phyloP scores from a whole-genome alignment of 2,797 vertebrate genomes.

The Paguma larvata region DNA sequence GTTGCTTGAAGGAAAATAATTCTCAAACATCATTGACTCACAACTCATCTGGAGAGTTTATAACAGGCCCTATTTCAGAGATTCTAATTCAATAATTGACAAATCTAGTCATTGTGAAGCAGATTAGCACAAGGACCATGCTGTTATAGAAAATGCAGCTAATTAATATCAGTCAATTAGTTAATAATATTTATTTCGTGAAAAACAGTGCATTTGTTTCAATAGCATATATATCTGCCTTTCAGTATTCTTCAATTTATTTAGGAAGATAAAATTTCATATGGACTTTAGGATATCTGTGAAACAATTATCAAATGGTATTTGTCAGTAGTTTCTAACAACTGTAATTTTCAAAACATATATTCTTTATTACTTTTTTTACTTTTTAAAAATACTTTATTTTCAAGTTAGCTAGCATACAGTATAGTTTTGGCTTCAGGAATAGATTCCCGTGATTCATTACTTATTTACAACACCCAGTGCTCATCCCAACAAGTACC shows the following conservation, averaged over 20 bases:
- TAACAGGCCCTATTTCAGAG: not conserved
- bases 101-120: not conserved
- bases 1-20: not conserved
- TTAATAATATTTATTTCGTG: not conserved
- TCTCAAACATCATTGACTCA: not conserved
- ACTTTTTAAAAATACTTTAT: too few species aligned
- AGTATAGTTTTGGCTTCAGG: too few species aligned
- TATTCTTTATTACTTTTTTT: not conserved
- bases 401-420: too few species aligned
- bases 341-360: not conserved
- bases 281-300: not conserved
- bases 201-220: not conserved
- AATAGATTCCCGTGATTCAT: too few species aligned
- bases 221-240: not conserved
- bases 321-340: not conserved
- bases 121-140: not conserved
- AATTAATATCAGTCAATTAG: not conserved
- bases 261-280: not conserved
- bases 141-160: not conserved
- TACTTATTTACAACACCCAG: too few species aligned
- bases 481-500: too few species aligned
- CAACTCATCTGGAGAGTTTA: not conserved
- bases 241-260: not conserved
- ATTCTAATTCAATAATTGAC: not conserved
- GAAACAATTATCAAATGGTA: not conserved